Base-by-base conservation (phyloP, 2,113 vertebrate species). In the Miniopterus natalensis region DNA sequence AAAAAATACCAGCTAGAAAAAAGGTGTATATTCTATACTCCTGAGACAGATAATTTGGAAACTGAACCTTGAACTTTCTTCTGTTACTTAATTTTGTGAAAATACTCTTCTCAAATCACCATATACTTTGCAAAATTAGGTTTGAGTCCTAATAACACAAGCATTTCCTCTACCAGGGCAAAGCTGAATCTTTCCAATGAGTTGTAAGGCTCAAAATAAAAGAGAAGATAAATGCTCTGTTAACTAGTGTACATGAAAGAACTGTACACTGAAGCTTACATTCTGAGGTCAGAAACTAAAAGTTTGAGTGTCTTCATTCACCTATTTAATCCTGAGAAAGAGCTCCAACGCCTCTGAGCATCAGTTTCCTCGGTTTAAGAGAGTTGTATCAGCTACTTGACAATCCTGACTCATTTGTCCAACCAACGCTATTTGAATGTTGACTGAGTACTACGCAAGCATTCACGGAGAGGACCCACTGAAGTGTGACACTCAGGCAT, bases 41-140 rank as follows among this genome's bases (percentile, higher is more conserved):
- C 65, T 47, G 17, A 94, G 31, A 42, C 59, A 92, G 10, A 59
- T 47, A 29, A 63, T n/a, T 84, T 65, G 27, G 53, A 92, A 80
- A 91, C 8, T 79, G 73, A 75, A 57, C 42, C 51, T 78, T 81
- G 14, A 74, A 84, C 47, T 80, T 94, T 75, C 27, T 92, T 66
- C 4, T 49, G n/a, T 61, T 51, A 65, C 31, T 84, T 73, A 83
- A 75, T 81, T 85, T 84, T 36, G 53, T 78, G 66, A 51, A 94
- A 90, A 90, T 11, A 75, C 23, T 83, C 53, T 65, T 81, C 65
- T 81, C 61, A 40, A 81, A 92, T 53, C 57, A 94, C 47, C n/a
- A 49, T 5, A 3, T 53, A 83, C 14, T 42, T 94, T 86, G 86
- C 61, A 78, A 90, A 59, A 79, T 73, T 9, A 93, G 40, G 7